A percentile compares a stretch with the other conserved stretches of the same genome.
These are phyloP conservation scores for Zaprionus tsacasi DNA, from an alignment of 1,140 invertebrate species.

Conservation along the genomic window DNA sequence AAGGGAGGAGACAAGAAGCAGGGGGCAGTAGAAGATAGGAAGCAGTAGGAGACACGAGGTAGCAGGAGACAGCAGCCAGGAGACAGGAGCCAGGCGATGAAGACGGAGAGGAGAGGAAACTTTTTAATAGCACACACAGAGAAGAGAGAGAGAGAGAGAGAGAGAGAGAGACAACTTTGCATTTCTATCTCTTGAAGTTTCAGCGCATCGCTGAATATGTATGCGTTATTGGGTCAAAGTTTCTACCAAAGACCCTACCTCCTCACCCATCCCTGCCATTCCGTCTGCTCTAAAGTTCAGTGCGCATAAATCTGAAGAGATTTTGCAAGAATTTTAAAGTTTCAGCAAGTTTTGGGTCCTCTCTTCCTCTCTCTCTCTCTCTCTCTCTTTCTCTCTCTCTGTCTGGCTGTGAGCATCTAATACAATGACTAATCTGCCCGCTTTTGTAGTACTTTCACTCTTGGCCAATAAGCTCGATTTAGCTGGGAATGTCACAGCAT, in stretches of 20 bases:
- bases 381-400: neutral
- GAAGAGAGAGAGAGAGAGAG: no score
- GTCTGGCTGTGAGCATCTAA: no score
- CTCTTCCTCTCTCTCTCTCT: neutral
- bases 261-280: neutral
- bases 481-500: neutral
- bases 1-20: no score
- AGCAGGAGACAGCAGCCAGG: neutral
- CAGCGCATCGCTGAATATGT: conserved; percentile 1
- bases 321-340: conserved; percentile 6
- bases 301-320: conserved; percentile 5
- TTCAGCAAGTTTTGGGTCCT: neutral
- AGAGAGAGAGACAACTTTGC: neutral
- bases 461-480: conserved; percentile 3
- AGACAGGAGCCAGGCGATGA: no score
- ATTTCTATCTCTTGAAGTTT: conserved; percentile 8
- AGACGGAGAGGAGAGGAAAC: neutral
- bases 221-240: conserved; percentile 4
- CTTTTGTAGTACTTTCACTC: neutral
- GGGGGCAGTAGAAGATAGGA: neutral
- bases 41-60: neutral
- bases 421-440: neutral
- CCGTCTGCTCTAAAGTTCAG: neutral
- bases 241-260: neutral
- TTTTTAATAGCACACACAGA: neutral